These are phyloP conservation scores for Drosophila takahashii DNA, from an alignment of 1,140 invertebrate genomes.

Conservation along the genomic window DNA sequence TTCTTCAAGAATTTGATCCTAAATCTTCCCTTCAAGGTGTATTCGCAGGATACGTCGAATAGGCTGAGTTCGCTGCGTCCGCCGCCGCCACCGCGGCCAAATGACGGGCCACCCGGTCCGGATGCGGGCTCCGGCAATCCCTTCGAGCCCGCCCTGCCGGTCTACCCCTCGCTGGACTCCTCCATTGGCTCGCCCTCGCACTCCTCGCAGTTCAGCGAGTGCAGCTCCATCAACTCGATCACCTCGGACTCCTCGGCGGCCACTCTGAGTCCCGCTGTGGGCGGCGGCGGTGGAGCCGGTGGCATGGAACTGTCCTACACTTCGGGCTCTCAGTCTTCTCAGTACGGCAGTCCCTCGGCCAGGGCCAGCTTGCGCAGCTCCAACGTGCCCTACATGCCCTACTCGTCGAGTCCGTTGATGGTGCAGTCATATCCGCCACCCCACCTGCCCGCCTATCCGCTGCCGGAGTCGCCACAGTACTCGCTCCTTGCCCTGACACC, in stretches of 20 bases:
- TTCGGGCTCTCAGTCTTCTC: conserved; percentile 72
- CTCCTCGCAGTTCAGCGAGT: conserved; percentile 77
- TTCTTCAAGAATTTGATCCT: conserved; percentile 82
- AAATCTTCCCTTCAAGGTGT: conserved; percentile 77
- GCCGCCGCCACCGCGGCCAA: conserved; percentile 60
- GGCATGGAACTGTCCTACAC: conserved; percentile 71
- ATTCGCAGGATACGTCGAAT: conserved; percentile 61
- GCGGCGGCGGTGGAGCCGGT: conserved; percentile 19
- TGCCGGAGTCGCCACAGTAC: conserved; percentile 71
- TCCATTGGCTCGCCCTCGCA: conserved; percentile 82
- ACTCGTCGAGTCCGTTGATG: conserved; percentile 77
- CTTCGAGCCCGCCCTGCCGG: conserved; percentile 59
- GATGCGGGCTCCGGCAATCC: conserved; percentile 60
- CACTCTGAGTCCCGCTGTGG: conserved; percentile 74
- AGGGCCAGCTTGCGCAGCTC: conserved; percentile 66
- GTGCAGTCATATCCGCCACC: conserved; percentile 76
- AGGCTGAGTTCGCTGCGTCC: conserved; percentile 44
- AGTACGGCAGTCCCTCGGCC: conserved; percentile 71
- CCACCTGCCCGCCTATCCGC: conserved; percentile 65
- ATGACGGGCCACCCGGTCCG: conserved; percentile 62
- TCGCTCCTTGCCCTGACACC: conserved; percentile 51
- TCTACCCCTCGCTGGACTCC: conserved; percentile 72
- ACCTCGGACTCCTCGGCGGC: conserved; percentile 76
- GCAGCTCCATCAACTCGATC: conserved; percentile 76
- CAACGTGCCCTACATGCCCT: conserved; percentile 78